phyloP scores from a whole-genome alignment of 1,140 invertebrate genomes.

The Probaryconus sp. region DNA sequence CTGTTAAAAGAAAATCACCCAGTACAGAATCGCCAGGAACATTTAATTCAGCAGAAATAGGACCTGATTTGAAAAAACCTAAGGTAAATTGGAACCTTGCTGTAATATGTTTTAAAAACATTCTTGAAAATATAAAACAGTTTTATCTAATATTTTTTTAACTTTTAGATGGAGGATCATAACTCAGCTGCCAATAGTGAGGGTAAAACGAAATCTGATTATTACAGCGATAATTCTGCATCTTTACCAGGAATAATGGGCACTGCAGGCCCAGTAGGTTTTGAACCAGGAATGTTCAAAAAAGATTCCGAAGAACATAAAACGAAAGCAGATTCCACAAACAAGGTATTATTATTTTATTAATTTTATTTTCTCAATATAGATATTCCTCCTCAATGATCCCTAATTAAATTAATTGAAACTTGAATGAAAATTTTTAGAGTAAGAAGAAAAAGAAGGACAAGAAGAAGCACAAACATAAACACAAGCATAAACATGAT shows the following conservation, averaged over 20 bases:
- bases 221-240: constrained; percentile 87
- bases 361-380: constrained; percentile 24
- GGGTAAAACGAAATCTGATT: constrained; percentile 82
- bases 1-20: constrained; percentile 73
- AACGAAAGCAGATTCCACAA: constrained; percentile 76
- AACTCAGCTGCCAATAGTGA: constrained; percentile 57
- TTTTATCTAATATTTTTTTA: background rate
- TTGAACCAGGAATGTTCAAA: constrained; percentile 89
- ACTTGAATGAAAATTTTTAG: constrained; percentile 59
- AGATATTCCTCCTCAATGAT: background rate
- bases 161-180: constrained; percentile 62
- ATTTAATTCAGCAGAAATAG: constrained; percentile 57
- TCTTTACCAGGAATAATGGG: constrained; percentile 84
- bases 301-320: constrained; percentile 77
- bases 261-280: constrained; percentile 83
- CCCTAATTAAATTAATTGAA: too few relatives aligned
- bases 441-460: constrained; percentile 87
- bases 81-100: constrained; percentile 57
- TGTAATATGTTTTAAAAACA: constrained; percentile 30
- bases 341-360: constrained; percentile 77
- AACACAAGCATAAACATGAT: constrained; percentile 86
- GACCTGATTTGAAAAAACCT: constrained; percentile 66
- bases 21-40: constrained; percentile 58
- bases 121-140: too few relatives aligned
- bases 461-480: constrained; percentile 90